Conservation (phyloP, 1,140 invertebrate genomes). For the Bilobella aurantiaca region DNA sequence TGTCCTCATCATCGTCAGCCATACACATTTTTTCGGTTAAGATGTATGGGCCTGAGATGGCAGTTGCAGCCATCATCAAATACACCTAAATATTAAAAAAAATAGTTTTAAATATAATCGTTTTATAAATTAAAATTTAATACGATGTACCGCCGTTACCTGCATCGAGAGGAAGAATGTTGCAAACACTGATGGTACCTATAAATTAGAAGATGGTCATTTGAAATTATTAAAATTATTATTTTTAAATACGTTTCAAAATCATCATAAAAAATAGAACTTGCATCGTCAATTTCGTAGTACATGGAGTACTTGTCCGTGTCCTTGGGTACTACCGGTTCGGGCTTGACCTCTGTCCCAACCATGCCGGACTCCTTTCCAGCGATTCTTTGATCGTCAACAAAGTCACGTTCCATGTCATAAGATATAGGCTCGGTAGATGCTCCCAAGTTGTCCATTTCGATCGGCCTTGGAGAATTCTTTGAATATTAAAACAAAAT, state of each 20-base stretch:
- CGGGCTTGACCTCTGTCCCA: neutral
- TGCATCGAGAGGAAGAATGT: neutral
- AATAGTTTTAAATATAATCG: too few relatives aligned
- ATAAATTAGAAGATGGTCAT: too few relatives aligned
- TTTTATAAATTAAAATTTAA: neutral
- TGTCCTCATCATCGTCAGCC: neutral
- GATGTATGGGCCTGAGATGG: neutral
- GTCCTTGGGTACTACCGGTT: neutral
- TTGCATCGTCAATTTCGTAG: neutral
- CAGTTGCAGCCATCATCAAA: slow-evolving; percentile 1
- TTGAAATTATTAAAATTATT: neutral
- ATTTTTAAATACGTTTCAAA: neutral
- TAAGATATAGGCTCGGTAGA: neutral
- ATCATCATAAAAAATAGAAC: neutral
- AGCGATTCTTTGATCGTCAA: neutral
- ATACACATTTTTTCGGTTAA: slow-evolving; percentile 1
- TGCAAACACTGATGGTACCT: neutral
- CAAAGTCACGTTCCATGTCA: neutral
- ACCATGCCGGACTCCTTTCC: neutral
- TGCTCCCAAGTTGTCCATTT: neutral
- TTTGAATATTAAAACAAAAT: neutral
- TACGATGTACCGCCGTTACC: neutral
- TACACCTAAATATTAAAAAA: slow-evolving; percentile 1
- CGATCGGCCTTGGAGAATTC: neutral
- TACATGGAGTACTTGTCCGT: neutral